Evolutionary conservation across 2,113 vertebrate species (phyloP).

Genomic region (Cnemophilus loriae): DNA sequence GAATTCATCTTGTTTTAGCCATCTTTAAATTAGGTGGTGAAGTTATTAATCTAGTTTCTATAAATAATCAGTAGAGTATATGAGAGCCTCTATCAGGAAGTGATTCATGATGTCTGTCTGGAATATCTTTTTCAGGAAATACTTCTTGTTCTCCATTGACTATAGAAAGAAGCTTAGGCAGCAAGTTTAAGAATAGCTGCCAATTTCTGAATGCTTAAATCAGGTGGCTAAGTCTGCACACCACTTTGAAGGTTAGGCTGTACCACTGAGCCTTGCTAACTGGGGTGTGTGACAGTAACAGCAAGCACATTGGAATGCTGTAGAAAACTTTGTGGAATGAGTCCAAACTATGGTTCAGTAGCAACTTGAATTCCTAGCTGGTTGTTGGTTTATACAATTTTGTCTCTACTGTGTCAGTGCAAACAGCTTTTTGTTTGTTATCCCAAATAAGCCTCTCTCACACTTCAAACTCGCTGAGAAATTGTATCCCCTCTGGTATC

Average conservation of each 20-base stretch:
- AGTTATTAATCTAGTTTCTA: not conserved
- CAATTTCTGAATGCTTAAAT: not conserved
- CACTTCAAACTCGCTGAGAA: not conserved
- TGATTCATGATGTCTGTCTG: not conserved
- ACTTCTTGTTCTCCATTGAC: not conserved
- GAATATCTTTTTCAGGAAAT: not conserved
- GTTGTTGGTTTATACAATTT: not conserved
- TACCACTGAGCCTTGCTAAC: not conserved
- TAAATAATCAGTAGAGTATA: not conserved
- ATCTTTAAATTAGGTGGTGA: not conserved
- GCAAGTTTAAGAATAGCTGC: not conserved
- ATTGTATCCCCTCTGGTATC: not conserved
- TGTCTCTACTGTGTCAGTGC: not conserved
- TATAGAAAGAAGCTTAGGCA: not conserved
- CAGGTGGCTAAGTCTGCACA: not conserved
- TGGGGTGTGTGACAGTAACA: not conserved
- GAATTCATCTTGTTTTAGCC: not conserved
- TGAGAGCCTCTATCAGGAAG: not conserved
- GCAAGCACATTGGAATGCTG: rapidly evolving
- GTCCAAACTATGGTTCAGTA: not conserved
- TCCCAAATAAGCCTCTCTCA: not conserved
- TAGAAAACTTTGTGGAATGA: not conserved
- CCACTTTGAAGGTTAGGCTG: not conserved
- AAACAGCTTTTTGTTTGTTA: not conserved
- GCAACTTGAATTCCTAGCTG: not conserved